Percentiles rank a stretch among this genome's conserved stretches.
phyloP scores from a whole-genome alignment of 2,797 vertebrate species.

The Thamnophis elegans region DNA sequence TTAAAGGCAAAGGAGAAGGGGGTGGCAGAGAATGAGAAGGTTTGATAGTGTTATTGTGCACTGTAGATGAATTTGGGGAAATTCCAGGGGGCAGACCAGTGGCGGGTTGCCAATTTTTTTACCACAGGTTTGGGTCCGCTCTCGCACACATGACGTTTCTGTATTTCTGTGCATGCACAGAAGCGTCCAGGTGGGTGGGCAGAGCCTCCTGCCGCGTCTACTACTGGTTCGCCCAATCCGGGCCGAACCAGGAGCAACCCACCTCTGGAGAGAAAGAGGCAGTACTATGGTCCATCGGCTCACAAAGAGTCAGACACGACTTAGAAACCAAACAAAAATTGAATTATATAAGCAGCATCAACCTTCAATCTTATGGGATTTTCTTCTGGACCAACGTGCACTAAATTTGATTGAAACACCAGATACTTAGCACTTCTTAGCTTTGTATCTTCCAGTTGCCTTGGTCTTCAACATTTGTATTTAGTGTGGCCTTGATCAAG shows the following conservation, averaged over 20 bases:
- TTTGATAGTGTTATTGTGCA: too few species aligned
- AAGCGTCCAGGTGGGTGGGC: too few species aligned
- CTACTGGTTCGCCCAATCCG: too few species aligned
- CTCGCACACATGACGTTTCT: too few species aligned
- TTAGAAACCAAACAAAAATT: neutral
- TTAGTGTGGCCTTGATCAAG: neutral
- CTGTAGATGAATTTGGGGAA: neutral
- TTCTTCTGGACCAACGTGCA: neutral
- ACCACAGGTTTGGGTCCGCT: too few species aligned
- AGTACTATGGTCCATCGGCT: neutral
- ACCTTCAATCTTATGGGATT: neutral
- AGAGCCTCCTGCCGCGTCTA: too few species aligned
- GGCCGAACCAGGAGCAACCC: too few species aligned
- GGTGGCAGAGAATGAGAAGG: too few species aligned
- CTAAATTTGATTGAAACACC: neutral
- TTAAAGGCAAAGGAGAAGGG: too few species aligned
- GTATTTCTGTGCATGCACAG: too few species aligned
- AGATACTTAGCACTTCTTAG: neutral
- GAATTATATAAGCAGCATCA: neutral
- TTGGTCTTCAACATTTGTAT: neutral
- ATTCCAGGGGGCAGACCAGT: neutral
- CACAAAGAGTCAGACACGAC: neutral
- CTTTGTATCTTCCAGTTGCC: neutral
- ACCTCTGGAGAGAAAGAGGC: too few species aligned
- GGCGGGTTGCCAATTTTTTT: too few species aligned